These are phyloP conservation scores for Scomberomorus guttatus DNA, from an alignment of 2,797 vertebrate species.

Conservation along the genomic window DNA sequence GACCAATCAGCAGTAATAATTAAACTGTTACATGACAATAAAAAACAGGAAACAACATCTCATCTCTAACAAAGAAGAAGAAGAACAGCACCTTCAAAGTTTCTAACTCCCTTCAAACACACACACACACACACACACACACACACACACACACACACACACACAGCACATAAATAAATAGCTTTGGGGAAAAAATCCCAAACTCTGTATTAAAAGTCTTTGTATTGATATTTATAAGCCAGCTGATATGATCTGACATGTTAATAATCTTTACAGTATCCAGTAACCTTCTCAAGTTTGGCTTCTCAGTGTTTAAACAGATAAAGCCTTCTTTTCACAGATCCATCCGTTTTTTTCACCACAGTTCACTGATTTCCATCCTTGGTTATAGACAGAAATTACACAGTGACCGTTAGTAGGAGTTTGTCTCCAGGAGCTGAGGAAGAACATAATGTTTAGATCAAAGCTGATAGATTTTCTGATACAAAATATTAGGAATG, in stretches of 20 bases:
- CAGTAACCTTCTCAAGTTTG: neutral
- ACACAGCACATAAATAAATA: no score
- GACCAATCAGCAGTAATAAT: neutral
- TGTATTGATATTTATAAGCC: neutral
- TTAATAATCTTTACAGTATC: neutral
- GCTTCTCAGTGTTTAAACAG: conserved; percentile 20
- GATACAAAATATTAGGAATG: neutral
- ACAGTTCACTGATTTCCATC: neutral
- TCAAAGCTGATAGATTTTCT: neutral
- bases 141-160: no score
- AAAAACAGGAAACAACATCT: no score
- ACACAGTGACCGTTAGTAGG: neutral
- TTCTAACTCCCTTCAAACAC: no score
- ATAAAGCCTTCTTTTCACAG: conserved; percentile 50
- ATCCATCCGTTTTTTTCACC: fast-evolving
- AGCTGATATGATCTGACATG: neutral
- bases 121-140: no score
- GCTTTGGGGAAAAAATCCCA: no score
- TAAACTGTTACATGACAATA: neutral
- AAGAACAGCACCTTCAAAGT: neutral
- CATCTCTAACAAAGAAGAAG: neutral
- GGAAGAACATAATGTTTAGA: neutral
- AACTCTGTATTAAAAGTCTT: neutral
- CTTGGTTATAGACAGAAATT: fast-evolving
- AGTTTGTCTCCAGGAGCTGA: conserved; percentile 15